phyloP scores from a whole-genome alignment of 2,113 vertebrate species.

The Muntiacus muntjak region DNA sequence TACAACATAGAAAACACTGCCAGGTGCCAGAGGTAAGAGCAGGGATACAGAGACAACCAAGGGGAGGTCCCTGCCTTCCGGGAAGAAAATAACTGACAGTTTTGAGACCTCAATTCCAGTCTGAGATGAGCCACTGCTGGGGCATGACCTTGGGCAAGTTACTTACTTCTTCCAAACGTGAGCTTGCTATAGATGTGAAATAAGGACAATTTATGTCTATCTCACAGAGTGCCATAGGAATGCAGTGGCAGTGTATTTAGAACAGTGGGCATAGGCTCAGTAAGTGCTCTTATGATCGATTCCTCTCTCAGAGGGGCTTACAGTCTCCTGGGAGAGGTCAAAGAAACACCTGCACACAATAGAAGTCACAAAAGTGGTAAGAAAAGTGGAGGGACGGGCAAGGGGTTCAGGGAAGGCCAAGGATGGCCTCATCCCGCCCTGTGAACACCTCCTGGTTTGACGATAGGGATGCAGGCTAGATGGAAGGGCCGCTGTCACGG shows the following conservation, averaged over 20 bases:
- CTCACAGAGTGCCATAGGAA: neutral
- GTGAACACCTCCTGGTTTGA: neutral
- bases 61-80: neutral
- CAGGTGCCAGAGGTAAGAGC: neutral
- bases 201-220: neutral
- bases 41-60: neutral
- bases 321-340: neutral
- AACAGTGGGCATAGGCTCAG: neutral
- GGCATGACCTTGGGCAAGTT: neutral
- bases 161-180: neutral
- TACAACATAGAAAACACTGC: neutral
- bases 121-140: neutral
- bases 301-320: neutral
- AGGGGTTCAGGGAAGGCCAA: neutral
- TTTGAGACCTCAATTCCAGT: neutral
- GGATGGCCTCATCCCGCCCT: too few species aligned
- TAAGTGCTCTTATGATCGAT: neutral
- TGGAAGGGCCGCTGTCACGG: fast-evolving
- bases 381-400: neutral
- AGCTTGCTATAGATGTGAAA: neutral
- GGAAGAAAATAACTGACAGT: neutral
- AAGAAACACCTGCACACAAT: neutral
- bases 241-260: neutral
- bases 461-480: neutral
- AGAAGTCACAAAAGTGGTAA: neutral